Conservation (phyloP, 2,113 vertebrate species). For the Irena cyanogastra region DNA sequence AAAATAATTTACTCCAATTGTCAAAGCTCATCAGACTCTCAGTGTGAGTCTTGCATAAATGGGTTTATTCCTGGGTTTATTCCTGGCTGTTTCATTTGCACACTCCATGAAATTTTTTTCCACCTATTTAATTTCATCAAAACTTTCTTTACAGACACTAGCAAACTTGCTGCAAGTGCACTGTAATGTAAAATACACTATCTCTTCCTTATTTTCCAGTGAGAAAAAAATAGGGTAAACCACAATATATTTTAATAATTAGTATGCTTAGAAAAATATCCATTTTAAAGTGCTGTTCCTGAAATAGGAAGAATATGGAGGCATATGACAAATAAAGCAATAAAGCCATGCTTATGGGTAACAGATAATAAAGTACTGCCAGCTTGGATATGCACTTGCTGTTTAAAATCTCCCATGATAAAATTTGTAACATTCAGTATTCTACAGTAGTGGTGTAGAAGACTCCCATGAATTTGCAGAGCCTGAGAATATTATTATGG, state of each 20-base stretch:
- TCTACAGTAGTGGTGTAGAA: not conserved
- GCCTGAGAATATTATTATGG: not conserved
- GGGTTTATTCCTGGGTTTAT: slow-evolving; percentile 48
- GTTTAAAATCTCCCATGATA: slow-evolving; percentile 9
- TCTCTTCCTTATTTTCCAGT: not conserved
- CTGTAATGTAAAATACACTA: not conserved
- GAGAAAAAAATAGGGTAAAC: not conserved
- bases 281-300: not conserved
- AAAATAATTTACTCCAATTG: slow-evolving; percentile 59
- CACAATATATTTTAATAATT: not conserved
- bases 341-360: not conserved
- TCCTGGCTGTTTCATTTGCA: slow-evolving; percentile 44
- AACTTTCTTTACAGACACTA: slow-evolving; percentile 1
- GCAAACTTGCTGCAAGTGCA: not conserved
- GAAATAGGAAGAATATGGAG: not conserved
- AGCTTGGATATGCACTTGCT: not conserved
- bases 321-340: not conserved
- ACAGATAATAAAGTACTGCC: slow-evolving; percentile 1
- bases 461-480: not conserved
- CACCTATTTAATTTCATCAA: slow-evolving; percentile 52
- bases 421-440: not conserved
- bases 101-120: slow-evolving; percentile 14
- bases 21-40: slow-evolving; percentile 55
- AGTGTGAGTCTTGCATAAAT: slow-evolving; percentile 35
- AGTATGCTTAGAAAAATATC: not conserved